A percentile compares a stretch with the other conserved stretches of the same genome.
Evolutionary conservation across 2,797 vertebrate genomes (phyloP).

Genomic region (Nyctibius grandis): DNA sequence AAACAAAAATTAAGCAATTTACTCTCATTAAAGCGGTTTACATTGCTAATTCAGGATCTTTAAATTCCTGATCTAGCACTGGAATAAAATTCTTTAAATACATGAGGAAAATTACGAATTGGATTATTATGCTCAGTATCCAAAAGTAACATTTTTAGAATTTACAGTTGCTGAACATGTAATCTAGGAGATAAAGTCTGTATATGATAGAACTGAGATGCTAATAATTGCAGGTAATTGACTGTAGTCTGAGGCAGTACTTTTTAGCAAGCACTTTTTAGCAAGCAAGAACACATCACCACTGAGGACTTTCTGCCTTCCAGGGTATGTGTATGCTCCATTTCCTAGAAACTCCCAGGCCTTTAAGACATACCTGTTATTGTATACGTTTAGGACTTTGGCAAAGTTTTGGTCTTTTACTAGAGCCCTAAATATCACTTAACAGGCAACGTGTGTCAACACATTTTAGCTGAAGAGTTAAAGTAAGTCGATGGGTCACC

Average conservation of each 20-base stretch:
- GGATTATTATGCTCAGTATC: not conserved
- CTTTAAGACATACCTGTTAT: not conserved
- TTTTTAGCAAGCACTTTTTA: not conserved
- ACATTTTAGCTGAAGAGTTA: not conserved
- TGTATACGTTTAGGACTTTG: not conserved
- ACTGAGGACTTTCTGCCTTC: not conserved
- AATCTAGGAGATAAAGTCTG: not conserved
- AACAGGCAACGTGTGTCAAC: not conserved
- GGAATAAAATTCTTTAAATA: not conserved
- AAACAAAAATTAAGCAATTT: not conserved
- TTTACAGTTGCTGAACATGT: not conserved
- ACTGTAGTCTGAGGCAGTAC: not conserved
- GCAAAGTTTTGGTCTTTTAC: not conserved
- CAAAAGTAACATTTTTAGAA: not conserved
- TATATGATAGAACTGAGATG: not conserved
- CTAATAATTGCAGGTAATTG: not conserved
- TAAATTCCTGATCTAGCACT: not conserved
- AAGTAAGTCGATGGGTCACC: accelerated
- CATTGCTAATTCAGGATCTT: not conserved
- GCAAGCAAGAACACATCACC: too few relatives aligned
- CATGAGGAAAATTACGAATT: not conserved
- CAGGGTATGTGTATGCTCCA: accelerated
- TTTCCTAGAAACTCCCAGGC: not conserved
- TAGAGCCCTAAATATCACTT: not conserved
- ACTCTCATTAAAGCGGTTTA: not conserved